Percentiles rank a stretch among this genome's conserved stretches.
phyloP scores from a whole-genome alignment of 2,113 vertebrate genomes.

The Sander vitreus region DNA sequence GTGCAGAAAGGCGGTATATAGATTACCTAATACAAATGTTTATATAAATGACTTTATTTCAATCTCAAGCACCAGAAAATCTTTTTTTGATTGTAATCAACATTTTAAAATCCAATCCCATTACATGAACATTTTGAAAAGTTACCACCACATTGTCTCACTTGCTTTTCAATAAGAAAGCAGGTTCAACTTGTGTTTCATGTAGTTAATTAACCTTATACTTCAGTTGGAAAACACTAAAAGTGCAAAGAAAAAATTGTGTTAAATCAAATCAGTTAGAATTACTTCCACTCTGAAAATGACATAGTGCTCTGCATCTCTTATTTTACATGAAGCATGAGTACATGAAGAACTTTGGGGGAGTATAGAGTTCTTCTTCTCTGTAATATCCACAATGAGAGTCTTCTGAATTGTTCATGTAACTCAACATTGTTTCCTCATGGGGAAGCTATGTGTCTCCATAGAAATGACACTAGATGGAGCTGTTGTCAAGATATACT shows the following conservation, averaged over 20 bases:
- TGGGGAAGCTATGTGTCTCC: slow-evolving; percentile 19
- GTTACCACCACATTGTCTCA: background rate
- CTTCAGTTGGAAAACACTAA: background rate
- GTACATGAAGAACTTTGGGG: too few species aligned
- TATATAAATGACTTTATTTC: background rate
- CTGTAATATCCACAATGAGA: too few species aligned
- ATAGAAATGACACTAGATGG: slow-evolving; percentile 50
- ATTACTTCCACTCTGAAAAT: background rate
- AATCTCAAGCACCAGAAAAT: background rate
- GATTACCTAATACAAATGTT: background rate
- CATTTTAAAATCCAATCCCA: background rate
- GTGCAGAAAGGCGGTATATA: background rate
- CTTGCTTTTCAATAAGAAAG: background rate
- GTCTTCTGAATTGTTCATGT: background rate
- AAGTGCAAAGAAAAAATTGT: background rate
- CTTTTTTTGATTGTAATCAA: background rate
- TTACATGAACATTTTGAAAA: background rate
- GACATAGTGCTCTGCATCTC: background rate
- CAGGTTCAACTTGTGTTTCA: background rate
- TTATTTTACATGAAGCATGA: background rate
- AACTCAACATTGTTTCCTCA: background rate
- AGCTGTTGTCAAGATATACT: slow-evolving; percentile 28
- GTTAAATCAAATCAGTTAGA: background rate
- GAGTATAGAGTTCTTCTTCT: too few species aligned
- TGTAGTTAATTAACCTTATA: background rate